A percentile compares a stretch with the other conserved stretches of the same genome.
Evolutionary conservation across 2,888 invertebrate species (phyloP).

Genomic region (Drosophila melanocephala): DNA sequence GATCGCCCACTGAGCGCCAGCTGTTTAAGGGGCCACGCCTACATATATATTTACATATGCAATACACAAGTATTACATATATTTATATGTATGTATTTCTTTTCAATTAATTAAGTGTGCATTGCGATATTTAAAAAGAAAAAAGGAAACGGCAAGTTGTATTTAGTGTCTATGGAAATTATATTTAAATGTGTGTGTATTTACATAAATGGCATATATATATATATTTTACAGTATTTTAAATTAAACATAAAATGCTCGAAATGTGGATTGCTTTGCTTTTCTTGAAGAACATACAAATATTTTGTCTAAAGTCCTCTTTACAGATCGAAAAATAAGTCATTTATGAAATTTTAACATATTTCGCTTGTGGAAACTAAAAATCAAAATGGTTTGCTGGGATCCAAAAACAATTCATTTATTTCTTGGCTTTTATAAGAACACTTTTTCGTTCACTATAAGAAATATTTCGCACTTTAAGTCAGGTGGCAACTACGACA

Average conservation of each 20-base stretch:
- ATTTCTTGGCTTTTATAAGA: background rate
- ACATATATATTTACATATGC: constrained; percentile 13
- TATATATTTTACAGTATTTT: constrained; percentile 78
- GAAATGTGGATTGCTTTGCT: constrained; percentile 6
- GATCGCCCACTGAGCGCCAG: constrained; percentile 21
- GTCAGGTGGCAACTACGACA: constrained; percentile 50
- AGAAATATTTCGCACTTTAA: background rate
- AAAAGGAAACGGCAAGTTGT: constrained; percentile 62
- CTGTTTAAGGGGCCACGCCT: constrained; percentile 17
- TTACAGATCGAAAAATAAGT: background rate
- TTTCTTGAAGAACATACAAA: background rate
- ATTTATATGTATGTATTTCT: constrained; percentile 36
- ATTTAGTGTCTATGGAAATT: constrained; percentile 72
- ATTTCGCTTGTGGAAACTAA: background rate
- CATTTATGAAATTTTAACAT: background rate
- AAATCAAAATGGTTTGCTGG: background rate
- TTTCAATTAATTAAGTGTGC: constrained; percentile 61
- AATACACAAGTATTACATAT: constrained; percentile 12
- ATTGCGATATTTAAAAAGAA: constrained; percentile 43
- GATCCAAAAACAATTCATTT: background rate
- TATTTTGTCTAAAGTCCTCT: background rate
- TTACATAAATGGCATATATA: constrained; percentile 71
- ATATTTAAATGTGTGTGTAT: constrained; percentile 71
- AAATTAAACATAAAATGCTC: constrained; percentile 70
- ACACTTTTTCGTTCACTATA: too few species aligned